A percentile compares a stretch with the other conserved stretches of the same genome.
Conservation (phyloP, 2,113 vertebrate species). For the Siniperca knerii region DNA sequence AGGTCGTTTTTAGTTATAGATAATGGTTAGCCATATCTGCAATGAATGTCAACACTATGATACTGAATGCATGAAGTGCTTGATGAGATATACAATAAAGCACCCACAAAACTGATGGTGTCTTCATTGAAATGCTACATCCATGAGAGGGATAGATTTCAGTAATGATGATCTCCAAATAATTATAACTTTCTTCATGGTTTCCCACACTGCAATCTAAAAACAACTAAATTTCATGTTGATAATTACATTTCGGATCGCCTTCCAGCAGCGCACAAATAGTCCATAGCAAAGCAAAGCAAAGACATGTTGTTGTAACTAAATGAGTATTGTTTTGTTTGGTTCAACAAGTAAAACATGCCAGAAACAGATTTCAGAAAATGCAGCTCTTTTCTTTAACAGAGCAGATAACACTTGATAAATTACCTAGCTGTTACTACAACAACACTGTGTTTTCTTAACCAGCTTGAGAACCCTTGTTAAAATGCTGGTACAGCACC, state of each 20-base stretch:
- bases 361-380: conserved; percentile 49
- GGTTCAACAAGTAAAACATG: conserved; percentile 31
- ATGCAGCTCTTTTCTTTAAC: conserved; percentile 17
- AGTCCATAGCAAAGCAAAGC: conserved; percentile 4
- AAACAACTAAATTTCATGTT: conserved; percentile 32
- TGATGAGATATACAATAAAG: conserved; percentile 25
- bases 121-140: conserved; percentile 7
- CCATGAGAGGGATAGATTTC: conserved; percentile 22
- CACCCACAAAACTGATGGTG: conserved; percentile 16
- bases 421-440: conserved; percentile 42
- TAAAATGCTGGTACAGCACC: conserved; percentile 52
- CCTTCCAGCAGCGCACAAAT: conserved; percentile 26
- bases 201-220: conserved; percentile 29
- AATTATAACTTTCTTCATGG: conserved; percentile 38
- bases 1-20: not conserved
- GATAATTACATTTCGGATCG: conserved; percentile 56
- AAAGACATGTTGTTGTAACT: not conserved
- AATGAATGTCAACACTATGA: conserved; percentile 1
- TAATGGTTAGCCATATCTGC: not conserved
- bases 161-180: conserved; percentile 38
- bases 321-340: not conserved
- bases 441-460: conserved; percentile 36
- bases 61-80: not conserved
- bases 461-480: conserved; percentile 30
- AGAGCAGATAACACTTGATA: conserved; percentile 55